Percentiles rank a stretch among this genome's conserved stretches.
phyloP scores from a whole-genome alignment of 2,888 invertebrate species.

The Cetonia aurata region DNA sequence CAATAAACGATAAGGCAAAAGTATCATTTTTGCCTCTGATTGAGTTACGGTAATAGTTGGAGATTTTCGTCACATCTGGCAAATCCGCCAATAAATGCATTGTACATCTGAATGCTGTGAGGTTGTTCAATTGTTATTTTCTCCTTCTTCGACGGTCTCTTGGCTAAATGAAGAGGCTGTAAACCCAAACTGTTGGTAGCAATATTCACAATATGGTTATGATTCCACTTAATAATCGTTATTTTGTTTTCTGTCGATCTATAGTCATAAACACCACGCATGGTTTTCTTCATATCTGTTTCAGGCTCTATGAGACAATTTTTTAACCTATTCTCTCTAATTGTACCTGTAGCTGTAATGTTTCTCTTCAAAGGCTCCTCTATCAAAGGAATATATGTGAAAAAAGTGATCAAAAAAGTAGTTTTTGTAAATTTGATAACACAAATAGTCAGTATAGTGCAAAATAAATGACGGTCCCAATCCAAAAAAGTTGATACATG shows the following conservation, averaged over 20 bases:
- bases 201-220: not conserved
- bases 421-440: too few relatives aligned
- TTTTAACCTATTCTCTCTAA: not conserved
- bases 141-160: not conserved
- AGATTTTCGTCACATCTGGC: too few relatives aligned
- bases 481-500: too few relatives aligned
- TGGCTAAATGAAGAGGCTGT: not conserved
- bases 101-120: too few relatives aligned
- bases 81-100: too few relatives aligned
- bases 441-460: too few relatives aligned
- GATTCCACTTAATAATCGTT: too few relatives aligned
- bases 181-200: slow-evolving; percentile 2
- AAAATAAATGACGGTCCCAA: too few relatives aligned
- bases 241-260: too few relatives aligned
- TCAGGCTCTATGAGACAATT: not conserved
- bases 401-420: not conserved
- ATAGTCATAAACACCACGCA: not conserved
- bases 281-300: not conserved
- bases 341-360: not conserved
- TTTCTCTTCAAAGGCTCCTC: slow-evolving; percentile 7
- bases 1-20: too few relatives aligned
- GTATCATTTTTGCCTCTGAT: too few relatives aligned
- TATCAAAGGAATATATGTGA: slow-evolving; percentile 10
- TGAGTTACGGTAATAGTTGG: too few relatives aligned
- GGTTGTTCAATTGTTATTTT: not conserved